These are phyloP conservation scores for Thymelicus acteon DNA, from an alignment of 2,888 invertebrate species.

Conservation along the genomic window DNA sequence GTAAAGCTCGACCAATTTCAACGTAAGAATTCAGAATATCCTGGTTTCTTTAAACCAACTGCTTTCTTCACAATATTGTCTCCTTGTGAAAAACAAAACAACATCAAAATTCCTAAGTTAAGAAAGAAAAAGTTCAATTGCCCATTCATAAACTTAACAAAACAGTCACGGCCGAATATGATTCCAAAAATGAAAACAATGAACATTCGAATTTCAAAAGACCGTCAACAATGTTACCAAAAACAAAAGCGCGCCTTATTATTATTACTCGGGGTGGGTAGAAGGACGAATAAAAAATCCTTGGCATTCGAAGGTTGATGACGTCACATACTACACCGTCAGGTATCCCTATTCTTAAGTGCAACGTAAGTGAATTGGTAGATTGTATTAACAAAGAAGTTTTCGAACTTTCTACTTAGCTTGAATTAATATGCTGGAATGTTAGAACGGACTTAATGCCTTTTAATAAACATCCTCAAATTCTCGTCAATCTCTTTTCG, in stretches of 20 bases:
- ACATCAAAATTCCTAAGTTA: no score
- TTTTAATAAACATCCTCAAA: no score
- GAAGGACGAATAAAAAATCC: constrained; percentile 57
- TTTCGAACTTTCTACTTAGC: neutral
- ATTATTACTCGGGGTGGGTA: constrained; percentile 62
- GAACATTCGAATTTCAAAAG: constrained; percentile 42
- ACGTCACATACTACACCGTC: constrained; percentile 65
- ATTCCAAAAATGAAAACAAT: constrained; percentile 30
- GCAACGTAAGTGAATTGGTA: constrained; percentile 52
- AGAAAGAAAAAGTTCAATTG: no score
- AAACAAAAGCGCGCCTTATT: constrained; percentile 71
- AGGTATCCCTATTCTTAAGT: constrained; percentile 61
- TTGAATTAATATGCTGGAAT: neutral
- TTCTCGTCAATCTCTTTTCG: no score
- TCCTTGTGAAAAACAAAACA: no score
- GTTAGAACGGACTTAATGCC: neutral
- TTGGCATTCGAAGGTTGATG: constrained; percentile 76
- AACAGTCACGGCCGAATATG: constrained; percentile 18
- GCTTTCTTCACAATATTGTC: no score
- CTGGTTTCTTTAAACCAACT: no score
- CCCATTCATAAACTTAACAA: constrained; percentile 7
- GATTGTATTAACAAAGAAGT: constrained; percentile 1
- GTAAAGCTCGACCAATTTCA: no score
- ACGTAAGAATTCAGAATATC: no score
- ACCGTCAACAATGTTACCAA: constrained; percentile 49